These are phyloP conservation scores for Leptinotarsa tumamoca DNA, from an alignment of 2,888 invertebrate genomes.

Conservation along the genomic window DNA sequence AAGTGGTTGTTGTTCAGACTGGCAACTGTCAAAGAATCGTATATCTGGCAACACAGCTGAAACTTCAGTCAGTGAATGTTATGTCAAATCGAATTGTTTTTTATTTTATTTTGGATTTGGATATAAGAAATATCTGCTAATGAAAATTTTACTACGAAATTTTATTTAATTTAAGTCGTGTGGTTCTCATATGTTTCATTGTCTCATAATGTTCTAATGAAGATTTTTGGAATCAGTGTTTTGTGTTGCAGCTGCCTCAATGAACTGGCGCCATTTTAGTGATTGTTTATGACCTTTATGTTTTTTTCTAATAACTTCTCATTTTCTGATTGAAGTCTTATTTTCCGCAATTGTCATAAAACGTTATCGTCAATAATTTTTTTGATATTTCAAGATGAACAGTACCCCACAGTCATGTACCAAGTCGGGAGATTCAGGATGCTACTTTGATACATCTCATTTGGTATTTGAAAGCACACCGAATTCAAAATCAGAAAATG, in stretches of 20 bases:
- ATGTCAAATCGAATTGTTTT: no score
- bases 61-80: no score
- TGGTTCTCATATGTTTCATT: no score
- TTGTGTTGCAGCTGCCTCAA: slow-evolving; percentile 3
- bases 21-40: no score
- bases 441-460: slow-evolving; percentile 39
- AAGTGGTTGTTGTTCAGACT: no score
- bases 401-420: slow-evolving; percentile 29
- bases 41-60: no score
- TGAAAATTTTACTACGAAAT: no score
- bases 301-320: slow-evolving; percentile 16
- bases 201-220: no score
- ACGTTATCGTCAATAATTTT: not conserved
- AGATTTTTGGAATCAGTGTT: not conserved
- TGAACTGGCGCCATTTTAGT: slow-evolving; percentile 37
- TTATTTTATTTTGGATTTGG: no score
- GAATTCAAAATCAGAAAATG: slow-evolving; percentile 44
- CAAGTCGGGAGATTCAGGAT: slow-evolving; percentile 40
- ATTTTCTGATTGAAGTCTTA: slow-evolving; percentile 3
- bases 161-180: not conserved
- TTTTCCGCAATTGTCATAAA: not conserved
- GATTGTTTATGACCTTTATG: slow-evolving; percentile 19
- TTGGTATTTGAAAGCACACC: slow-evolving; percentile 49
- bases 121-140: no score
- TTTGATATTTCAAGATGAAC: slow-evolving; percentile 33